Conservation (phyloP, 2,113 vertebrate genomes). For the Sterna hirundo region DNA sequence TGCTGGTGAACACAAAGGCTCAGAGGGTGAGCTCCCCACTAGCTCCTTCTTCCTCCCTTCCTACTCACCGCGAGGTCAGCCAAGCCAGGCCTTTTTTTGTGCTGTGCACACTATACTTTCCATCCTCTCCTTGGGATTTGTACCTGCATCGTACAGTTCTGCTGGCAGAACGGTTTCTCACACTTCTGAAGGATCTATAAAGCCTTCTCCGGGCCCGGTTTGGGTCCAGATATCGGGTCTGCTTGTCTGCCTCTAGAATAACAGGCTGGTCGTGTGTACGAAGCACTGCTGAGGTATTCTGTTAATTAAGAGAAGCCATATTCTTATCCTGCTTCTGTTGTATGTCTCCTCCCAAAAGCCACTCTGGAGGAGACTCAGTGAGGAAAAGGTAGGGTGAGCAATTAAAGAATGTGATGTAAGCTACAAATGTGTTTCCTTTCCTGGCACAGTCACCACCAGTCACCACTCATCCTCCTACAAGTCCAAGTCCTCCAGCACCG, state of each 20-base stretch:
- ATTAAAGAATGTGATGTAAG: constrained; percentile 41
- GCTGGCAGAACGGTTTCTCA: constrained; percentile 10
- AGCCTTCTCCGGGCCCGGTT: not conserved
- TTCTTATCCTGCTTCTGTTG: constrained; percentile 42
- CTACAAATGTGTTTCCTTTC: constrained; percentile 56
- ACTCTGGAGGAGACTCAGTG: constrained; percentile 45
- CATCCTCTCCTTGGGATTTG: constrained; percentile 29
- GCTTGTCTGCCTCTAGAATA: constrained; percentile 12
- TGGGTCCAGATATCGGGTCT: not conserved
- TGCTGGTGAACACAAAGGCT: not conserved
- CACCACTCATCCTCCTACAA: constrained; percentile 92
- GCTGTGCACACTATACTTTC: not conserved
- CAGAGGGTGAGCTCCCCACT: not conserved
- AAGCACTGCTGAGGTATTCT: constrained; percentile 2
- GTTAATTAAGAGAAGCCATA: constrained; percentile 22
- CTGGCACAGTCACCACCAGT: constrained; percentile 79
- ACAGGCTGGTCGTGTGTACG: not conserved
- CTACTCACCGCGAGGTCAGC: not conserved
- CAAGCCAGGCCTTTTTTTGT: not conserved
- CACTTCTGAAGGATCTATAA: constrained; percentile 20
- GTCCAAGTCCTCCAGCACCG: constrained; percentile 90
- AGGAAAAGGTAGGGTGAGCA: constrained; percentile 53
- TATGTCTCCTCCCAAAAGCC: constrained; percentile 46
- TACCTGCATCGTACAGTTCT: constrained; percentile 3
- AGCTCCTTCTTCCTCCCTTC: not conserved